Base-by-base conservation (phyloP, 1,140 invertebrate genomes). In the Brachionus rotundiformis region DNA sequence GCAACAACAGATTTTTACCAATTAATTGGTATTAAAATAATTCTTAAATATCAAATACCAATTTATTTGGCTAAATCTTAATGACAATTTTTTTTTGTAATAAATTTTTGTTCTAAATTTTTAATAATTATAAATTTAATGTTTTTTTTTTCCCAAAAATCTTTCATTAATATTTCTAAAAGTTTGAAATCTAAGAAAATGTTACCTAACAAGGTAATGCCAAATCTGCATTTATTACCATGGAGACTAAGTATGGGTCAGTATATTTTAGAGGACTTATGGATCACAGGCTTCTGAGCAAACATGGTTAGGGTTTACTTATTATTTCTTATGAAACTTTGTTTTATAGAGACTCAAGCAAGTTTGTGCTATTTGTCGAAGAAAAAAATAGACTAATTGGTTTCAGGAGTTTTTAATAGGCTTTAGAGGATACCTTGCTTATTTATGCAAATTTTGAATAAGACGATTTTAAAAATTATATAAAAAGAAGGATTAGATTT, bases 401-500 rank as follows among this genome's bases (percentile, higher is more conserved):
- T 54, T 54, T 54, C 47, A 54, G 47, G 16, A 54, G 47, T 54
- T 54, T 54, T 54, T 54, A 54, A 54, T 54, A 54, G 47, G 47
- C 47, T 54, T 54, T 54, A 54, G 47, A 54, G n/a, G 47, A 54
- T 54, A 54, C 47, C 47, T 54, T 54, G 47, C 47, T 54, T 54
- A 54, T 54, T 54, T 54, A 54, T 54, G 61, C 25, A 29, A 63
- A 63, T 63, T 63, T 63, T 33, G 29, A 63, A 33, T 29, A 63
- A 63, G 25, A 63, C 25, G 61, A 29, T 29, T 63, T 27, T 13
- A 13, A 31, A 63, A 63, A 63, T 63, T 63, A 68, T 33, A 68
- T 33, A 68, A 68, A 68, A 36, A 68, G 16, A 36, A 36, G 63
- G 63, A 68, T 68, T 68, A 68, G 16, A 68, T 68, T 68, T 68